Evolutionary conservation across 2,888 invertebrate species (phyloP).

Genomic region (Phyto melanocephala): DNA sequence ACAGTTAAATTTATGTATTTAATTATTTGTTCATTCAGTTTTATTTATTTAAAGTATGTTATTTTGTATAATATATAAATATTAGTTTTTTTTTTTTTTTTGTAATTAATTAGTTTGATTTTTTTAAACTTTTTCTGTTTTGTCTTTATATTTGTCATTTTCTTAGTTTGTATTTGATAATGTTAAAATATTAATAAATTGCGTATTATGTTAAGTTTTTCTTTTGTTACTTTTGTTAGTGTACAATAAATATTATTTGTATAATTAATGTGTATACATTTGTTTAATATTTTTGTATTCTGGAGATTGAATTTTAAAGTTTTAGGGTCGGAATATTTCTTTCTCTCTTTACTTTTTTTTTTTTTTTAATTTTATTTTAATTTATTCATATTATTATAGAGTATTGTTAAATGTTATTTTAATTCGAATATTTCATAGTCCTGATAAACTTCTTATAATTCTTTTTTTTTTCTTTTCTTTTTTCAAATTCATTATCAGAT

Average conservation of each 20-base stretch:
- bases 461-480: conserved; percentile 19
- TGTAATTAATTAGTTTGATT: neutral
- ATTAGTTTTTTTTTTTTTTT: conserved; percentile 24
- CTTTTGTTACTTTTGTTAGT: conserved; percentile 23
- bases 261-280: conserved; percentile 36
- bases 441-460: conserved; percentile 48
- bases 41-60: conserved; percentile 8
- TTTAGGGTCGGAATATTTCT: conserved; percentile 50
- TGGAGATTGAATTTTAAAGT: conserved; percentile 27
- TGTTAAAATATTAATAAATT: conserved; percentile 44
- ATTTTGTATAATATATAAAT: conserved; percentile 42
- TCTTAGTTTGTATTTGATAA: conserved; percentile 1
- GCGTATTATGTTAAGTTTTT: conserved; percentile 23
- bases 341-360: conserved; percentile 38
- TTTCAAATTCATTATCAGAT: neutral
- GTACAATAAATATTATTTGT: conserved; percentile 47
- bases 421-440: conserved; percentile 44
- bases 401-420: conserved; percentile 1
- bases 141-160: conserved; percentile 6
- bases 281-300: conserved; percentile 16
- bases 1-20: conserved; percentile 55
- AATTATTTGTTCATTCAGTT: neutral
- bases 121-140: conserved; percentile 11
- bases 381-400: neutral
- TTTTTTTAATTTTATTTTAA: neutral